Evolutionary conservation across 2,797 vertebrate species (phyloP), one percentile per base, ranked within the genome.

Genomic region (Calcarius lapponicus): DNA sequence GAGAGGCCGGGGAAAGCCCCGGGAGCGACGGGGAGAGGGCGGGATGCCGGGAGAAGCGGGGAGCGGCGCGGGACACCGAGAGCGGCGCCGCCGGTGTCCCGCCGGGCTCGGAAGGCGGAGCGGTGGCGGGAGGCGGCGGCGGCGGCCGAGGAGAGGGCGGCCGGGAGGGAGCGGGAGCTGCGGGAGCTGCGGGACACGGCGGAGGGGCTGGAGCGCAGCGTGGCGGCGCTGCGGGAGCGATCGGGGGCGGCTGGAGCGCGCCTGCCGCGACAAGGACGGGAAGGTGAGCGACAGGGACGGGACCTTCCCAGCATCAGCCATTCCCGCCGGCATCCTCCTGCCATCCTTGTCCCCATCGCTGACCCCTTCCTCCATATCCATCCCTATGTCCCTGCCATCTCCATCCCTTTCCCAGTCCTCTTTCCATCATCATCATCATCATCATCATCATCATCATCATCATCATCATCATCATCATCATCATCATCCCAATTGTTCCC

Each of bases 221-320:
- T 53, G 6, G 86, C 89, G 42, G 58, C 40, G 78, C 96, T 99
- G 40, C 92, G 50, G 40, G 98, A 95, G 6, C 97, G 98, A n/a
- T n/a, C 61, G 93, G 81, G 98, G 32, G 97, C 43, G 97, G 60
- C 98, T 98, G 71, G 93, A 97, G 10, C 96, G 96, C 51, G 97
- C 97, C 95, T 98, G 79, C 62, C 88, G 94, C 60, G 97, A 97
- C 87, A 97, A 98, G 97, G 98, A 98, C 95, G 98, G 29, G 17
- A 91, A 81, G 90, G 90, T 91, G 76, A 71, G 76, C 22, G 19
- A 25, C 9, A 2, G 69, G 48, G 9, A 17, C 9, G 28, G 18
- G 31, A 12, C 7, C 14, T 29, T 17, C 12, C 48, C 32, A 22
- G 3, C 7, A 1, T 4, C 10, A 1, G 34, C 45, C 34, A 2